Percentiles rank a stretch among this genome's conserved stretches.
Evolutionary conservation across 2,113 vertebrate genomes (phyloP).

Genomic region (Thomomys bottae): DNA sequence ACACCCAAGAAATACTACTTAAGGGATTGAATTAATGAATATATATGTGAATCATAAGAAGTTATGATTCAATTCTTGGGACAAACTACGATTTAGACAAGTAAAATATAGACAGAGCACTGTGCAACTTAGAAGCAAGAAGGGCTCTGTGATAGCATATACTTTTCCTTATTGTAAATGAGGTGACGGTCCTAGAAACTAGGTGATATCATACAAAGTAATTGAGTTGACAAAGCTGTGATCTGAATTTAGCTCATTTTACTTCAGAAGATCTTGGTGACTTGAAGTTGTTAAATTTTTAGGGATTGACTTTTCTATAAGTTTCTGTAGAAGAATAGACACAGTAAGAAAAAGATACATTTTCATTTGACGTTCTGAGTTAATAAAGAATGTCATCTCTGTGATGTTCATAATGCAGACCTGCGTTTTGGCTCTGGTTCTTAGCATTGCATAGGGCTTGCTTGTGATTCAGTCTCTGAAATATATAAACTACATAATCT

Average conservation of each 20-base stretch:
- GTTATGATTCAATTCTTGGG: neutral
- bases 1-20: neutral
- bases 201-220: neutral
- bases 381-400: neutral
- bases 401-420: neutral
- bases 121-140: neutral
- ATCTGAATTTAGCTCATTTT: neutral
- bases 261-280: conserved; percentile 13
- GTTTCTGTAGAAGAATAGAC: neutral
- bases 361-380: conserved; percentile 10
- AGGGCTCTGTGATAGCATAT: neutral
- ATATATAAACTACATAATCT: neutral
- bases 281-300: neutral
- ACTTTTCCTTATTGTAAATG: neutral
- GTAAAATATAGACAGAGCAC: neutral
- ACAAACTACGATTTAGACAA: neutral
- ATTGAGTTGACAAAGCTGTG: neutral
- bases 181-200: neutral
- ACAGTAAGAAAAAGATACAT: neutral
- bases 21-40: conserved; percentile 1
- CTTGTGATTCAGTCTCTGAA: neutral
- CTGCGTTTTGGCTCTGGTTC: neutral
- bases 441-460: neutral
- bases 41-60: neutral
- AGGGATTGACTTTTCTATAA: neutral